Evolutionary conservation across 2,888 invertebrate genomes (phyloP), one percentile per base, ranked within the genome.

Genomic region (Leptura quadrifasciata): DNA sequence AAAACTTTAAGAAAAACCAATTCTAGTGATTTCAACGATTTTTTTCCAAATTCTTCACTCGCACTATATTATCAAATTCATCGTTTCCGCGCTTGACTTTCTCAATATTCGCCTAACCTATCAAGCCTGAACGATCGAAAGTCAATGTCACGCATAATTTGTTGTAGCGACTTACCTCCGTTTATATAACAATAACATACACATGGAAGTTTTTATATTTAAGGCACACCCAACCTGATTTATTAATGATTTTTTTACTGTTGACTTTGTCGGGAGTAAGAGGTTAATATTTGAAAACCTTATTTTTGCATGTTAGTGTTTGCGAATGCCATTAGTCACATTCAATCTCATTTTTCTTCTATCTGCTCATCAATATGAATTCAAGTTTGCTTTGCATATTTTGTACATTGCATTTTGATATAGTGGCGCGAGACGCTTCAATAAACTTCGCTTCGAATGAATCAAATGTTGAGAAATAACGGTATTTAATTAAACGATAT

Each of bases 251-350:
- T 39, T 39, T 47, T n/a, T n/a, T 47, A 47, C 47, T 47, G 15
- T 47, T n/a, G 47, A n/a, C n/a, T 47, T n/a, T 47, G 17, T 47
- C 47, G 47, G 47, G n/a, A n/a, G 47, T n/a, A 39, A 39, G 47
- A 47, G 47, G 47, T 47, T 47, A 47, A 47, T 47, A 47, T 47
- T 47, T 47, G 47, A 47, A 5, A n/a, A 47, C 47, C 17, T 47
- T 47, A 47, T 17, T n/a, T 47, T 47, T 47, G 47, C 47, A 47
- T 47, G 47, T 47, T 15, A 47, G n/a, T 47, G 47, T n/a, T 47
- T 47, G 47, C 4, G 47, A 47, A 47, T n/a, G n/a, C 35, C 47
- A n/a, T 47, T 12, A 47, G 17, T 47, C 17, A 47, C 5, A 5
- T 47, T n/a, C 47, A 47, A 15, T 15, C 2, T 47, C 47, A 47